phyloP scores from a whole-genome alignment of 2,797 vertebrate species.

The Lacerta viridis region DNA sequence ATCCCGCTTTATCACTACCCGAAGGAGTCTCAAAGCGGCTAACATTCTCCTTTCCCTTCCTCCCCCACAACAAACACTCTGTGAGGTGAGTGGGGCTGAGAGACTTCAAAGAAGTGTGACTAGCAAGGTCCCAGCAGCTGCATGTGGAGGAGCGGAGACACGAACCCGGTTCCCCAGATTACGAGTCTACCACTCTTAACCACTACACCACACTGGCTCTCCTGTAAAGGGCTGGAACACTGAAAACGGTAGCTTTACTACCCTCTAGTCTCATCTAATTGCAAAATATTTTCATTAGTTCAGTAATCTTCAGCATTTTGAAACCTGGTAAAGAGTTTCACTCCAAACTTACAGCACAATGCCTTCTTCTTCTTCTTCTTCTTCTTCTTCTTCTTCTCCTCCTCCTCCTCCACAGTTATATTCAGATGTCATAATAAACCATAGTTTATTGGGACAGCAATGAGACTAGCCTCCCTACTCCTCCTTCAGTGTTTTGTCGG shows the following conservation, averaged over 20 bases:
- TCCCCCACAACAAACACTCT: no score
- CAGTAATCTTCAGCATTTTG: background rate
- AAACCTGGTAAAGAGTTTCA: background rate
- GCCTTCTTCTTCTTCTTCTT: no score
- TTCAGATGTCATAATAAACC: background rate
- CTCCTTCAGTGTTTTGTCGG: background rate
- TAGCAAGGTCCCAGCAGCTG: no score
- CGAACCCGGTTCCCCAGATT: no score
- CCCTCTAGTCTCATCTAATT: background rate
- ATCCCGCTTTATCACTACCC: no score
- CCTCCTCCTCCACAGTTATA: background rate
- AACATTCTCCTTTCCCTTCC: no score
- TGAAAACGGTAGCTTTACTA: background rate
- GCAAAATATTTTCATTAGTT: conserved; percentile 1
- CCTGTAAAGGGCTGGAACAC: background rate
- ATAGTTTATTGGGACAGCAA: background rate
- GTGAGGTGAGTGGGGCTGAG: no score
- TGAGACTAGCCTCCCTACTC: background rate
- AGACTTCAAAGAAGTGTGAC: no score
- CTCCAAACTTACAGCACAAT: background rate
- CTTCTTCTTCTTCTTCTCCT: background rate
- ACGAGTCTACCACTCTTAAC: no score
- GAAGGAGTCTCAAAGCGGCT: no score
- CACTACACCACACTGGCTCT: no score
- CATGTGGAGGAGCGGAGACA: no score